phyloP scores from a whole-genome alignment of 1,140 invertebrate species.

The Drosophila pseudoananassae region DNA sequence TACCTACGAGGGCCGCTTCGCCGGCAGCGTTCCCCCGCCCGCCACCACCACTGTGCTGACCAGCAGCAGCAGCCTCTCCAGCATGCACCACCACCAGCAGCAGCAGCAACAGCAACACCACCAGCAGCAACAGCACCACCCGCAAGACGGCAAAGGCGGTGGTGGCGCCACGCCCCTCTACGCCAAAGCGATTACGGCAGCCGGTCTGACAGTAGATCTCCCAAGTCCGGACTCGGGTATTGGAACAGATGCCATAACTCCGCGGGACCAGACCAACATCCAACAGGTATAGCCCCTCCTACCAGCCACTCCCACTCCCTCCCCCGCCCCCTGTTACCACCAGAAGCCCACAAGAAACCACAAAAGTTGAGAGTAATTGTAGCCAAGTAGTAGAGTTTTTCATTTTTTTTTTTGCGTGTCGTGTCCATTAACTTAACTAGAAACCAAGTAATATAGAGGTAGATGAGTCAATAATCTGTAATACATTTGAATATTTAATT shows the following conservation, averaged over 20 bases:
- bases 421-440: slow-evolving; percentile 52
- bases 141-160: slow-evolving; percentile 42
- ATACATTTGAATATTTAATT: not conserved
- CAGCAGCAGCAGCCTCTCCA: slow-evolving; percentile 51
- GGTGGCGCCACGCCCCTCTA: slow-evolving; percentile 74
- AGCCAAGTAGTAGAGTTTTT: slow-evolving; percentile 27
- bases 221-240: slow-evolving; percentile 96
- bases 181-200: slow-evolving; percentile 85
- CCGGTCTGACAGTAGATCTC: slow-evolving; percentile 94
- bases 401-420: slow-evolving; percentile 29
- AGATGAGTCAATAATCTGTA: not conserved
- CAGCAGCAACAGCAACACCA: slow-evolving; percentile 69
- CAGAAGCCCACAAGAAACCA: slow-evolving; percentile 7
- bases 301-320: not conserved
- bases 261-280: slow-evolving; percentile 92
- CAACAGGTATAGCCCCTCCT: slow-evolving; percentile 90
- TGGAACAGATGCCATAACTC: slow-evolving; percentile 95
- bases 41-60: slow-evolving; percentile 75
- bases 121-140: slow-evolving; percentile 49
- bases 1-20: slow-evolving; percentile 82
- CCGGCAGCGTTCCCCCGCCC: slow-evolving; percentile 60
- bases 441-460: slow-evolving; percentile 1
- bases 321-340: not conserved
- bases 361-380: slow-evolving; percentile 7
- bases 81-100: slow-evolving; percentile 50